Evolutionary conservation across 2,888 invertebrate species (phyloP), one percentile per base, ranked within the genome.

Genomic region (Cotesia congregata): DNA sequence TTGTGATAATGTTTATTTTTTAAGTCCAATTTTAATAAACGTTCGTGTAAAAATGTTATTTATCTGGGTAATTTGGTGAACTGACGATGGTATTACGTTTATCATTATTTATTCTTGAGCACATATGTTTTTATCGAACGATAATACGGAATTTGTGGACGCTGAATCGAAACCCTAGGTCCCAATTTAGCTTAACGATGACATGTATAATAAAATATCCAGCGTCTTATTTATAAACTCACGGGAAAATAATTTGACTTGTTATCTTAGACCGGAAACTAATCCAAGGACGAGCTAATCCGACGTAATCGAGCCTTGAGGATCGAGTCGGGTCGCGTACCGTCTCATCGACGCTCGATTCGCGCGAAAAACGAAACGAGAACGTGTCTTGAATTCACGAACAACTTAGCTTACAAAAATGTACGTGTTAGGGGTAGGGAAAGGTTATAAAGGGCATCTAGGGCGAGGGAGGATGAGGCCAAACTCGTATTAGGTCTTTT

Each of bases 271-370:
- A 72, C 67, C 71, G 61, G 12, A 68, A 69, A 72, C 67, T 76
- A 78, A 78, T 62, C 75, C 73, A 60, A 74, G n/a, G 70, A 76
- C 67, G 78, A 75, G 72, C 71, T 80, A 79, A 79, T 79, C 65
- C 72, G 73, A 78, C 76, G 77, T 77, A 80, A 81, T 78, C 75
- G 72, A 79, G 72, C 50, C 62, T 60, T 39, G 67, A 77, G 75
- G 68, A 77, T 76, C 69, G 72, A 77, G 78, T 78, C 76, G 71
- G 64, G 76, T 76, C 76, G 72, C 72, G 76, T 73, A 68, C 64
- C 40, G 72, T 76, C 76, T 76, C 72, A 76, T 76, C 72, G 73
- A 64, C 64, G 69, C 67, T 67, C 72, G 61, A 76, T 72, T 72
- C 72, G 67, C 76, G 72, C 64, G 72, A 64, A 61, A 76, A 76